Evolutionary conservation across 2,888 invertebrate species (phyloP).

Genomic region (Diachrysia chrysitis): DNA sequence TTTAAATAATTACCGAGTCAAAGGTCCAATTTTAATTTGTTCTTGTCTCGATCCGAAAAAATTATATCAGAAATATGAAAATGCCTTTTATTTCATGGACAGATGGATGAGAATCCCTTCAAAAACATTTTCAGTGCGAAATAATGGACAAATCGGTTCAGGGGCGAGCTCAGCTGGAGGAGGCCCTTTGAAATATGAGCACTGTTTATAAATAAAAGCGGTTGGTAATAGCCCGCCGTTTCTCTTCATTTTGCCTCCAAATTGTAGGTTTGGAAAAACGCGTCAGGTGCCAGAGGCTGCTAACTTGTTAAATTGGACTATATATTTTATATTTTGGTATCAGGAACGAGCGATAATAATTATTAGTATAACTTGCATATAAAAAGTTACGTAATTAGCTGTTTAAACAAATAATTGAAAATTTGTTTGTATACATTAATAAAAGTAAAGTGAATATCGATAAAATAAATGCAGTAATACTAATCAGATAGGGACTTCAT

Average conservation of each 20-base stretch:
- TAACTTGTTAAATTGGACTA: constrained; percentile 39
- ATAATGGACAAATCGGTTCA: constrained; percentile 59
- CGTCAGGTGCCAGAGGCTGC: constrained; percentile 33
- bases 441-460: no score
- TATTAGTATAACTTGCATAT: constrained; percentile 25
- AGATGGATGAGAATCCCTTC: constrained; percentile 53
- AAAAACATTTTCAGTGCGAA: constrained; percentile 53
- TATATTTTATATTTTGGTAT: constrained; percentile 31
- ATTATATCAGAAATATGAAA: constrained; percentile 49
- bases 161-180: constrained; percentile 53
- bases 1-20: constrained; percentile 71
- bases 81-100: constrained; percentile 37
- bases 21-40: constrained; percentile 60
- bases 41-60: constrained; percentile 39
- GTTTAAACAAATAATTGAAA: neutral
- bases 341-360: constrained; percentile 20
- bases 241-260: constrained; percentile 72
- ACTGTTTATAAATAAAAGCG: constrained; percentile 76
- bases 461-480: no score
- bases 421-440: neutral
- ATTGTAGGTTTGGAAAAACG: constrained; percentile 52
- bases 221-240: constrained; percentile 71
- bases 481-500: no score
- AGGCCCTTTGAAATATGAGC: constrained; percentile 69
- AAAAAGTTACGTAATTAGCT: neutral